Conservation (phyloP, 1,140 invertebrate species). For the Popillia japonica region DNA sequence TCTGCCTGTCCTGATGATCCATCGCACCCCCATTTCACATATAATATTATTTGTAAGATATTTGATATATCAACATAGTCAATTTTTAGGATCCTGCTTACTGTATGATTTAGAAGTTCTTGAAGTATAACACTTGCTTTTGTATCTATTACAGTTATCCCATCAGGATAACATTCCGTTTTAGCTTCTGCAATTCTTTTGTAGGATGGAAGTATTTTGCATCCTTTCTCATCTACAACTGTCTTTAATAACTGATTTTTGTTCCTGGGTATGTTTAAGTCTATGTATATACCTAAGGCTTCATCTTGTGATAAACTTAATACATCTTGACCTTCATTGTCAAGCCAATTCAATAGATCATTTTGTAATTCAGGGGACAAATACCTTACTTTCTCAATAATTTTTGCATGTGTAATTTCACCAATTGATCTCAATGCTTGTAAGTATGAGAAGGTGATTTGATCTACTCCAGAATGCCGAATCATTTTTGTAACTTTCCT, state of each 20-base stretch:
- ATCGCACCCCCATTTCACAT: conserved; percentile 21
- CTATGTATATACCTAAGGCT: not conserved
- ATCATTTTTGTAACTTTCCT: conserved; percentile 15
- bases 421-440: conserved; percentile 20
- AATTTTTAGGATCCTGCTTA: not conserved
- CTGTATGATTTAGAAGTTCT: conserved; percentile 9
- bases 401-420: too few relatives aligned
- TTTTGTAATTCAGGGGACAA: conserved; percentile 1
- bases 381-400: too few relatives aligned
- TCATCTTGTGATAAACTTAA: not conserved
- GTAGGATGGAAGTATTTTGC: not conserved
- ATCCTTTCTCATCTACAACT: not conserved
- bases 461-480: conserved; percentile 19
- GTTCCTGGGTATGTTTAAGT: not conserved
- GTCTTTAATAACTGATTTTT: conserved; percentile 9
- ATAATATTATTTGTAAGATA: not conserved
- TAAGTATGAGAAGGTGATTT: conserved; percentile 22
- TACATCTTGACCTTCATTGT: not conserved
- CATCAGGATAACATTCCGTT: conserved; percentile 9
- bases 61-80: not conserved
- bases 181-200: conserved; percentile 3
- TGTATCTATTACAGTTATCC: too few relatives aligned
- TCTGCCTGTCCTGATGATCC: conserved; percentile 7
- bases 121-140: too few relatives aligned
- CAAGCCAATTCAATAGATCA: not conserved